Evolutionary conservation across 2,888 invertebrate species (phyloP).

Genomic region (Iselma pallidipennis): DNA sequence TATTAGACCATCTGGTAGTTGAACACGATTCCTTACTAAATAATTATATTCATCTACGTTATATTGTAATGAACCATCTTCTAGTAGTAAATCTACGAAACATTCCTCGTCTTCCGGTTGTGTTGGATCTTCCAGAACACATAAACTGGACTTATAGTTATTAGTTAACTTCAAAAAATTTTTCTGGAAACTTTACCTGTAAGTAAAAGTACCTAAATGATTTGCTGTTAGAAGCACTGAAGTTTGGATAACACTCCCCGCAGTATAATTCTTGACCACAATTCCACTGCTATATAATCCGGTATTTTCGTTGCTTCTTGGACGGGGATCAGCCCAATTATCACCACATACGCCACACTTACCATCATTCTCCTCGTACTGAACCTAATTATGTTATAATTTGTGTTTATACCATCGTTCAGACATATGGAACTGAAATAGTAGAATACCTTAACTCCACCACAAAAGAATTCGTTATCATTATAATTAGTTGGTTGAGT

Average conservation of each 20-base stretch:
- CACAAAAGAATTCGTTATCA: constrained; percentile 59
- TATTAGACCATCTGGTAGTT: constrained; percentile 51
- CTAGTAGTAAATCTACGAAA: constrained; percentile 49
- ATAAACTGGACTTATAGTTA: constrained; percentile 40
- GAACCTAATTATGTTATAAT: constrained; percentile 42
- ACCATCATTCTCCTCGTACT: constrained; percentile 54
- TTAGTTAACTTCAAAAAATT: constrained; percentile 4
- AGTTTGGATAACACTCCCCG: constrained; percentile 42
- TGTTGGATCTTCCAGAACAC: constrained; percentile 44
- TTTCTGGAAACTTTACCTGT: constrained; percentile 32
- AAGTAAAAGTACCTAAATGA: constrained; percentile 52
- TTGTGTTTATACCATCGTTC: background rate
- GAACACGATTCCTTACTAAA: constrained; percentile 39
- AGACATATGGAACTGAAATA: too few species aligned
- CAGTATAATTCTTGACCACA: constrained; percentile 54
- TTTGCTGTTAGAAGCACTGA: constrained; percentile 49
- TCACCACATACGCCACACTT: constrained; percentile 64
- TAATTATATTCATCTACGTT: constrained; percentile 28
- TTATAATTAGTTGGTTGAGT: constrained; percentile 55
- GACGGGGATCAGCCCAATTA: constrained; percentile 52
- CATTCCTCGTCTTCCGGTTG: constrained; percentile 55
- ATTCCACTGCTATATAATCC: constrained; percentile 58
- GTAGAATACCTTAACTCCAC: constrained; percentile 52
- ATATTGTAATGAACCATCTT: constrained; percentile 46
- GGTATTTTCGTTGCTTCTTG: constrained; percentile 60